Percentiles rank a stretch among this genome's conserved stretches.
Conservation (phyloP, 2,888 invertebrate species). For the Synanthedon tipuliformis region DNA sequence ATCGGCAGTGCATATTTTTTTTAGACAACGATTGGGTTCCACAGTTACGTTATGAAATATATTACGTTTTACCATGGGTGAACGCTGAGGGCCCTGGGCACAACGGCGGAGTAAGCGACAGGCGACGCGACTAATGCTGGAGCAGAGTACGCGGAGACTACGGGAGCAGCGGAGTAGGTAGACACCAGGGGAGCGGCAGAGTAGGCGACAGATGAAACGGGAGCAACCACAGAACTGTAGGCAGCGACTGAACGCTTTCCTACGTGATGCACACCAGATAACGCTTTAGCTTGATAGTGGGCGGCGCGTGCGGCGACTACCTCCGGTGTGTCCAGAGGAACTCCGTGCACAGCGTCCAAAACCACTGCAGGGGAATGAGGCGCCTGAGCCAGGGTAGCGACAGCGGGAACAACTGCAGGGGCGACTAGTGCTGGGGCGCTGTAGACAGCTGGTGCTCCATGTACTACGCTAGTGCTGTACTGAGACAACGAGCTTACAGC, state of each 20-base stretch:
- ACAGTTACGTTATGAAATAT: neutral
- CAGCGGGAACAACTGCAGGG: conserved; percentile 11
- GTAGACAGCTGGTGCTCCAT: conserved; percentile 28
- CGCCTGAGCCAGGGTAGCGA: conserved; percentile 30
- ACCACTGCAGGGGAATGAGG: conserved; percentile 56
- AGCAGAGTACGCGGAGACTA: conserved; percentile 23
- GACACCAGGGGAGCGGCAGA: conserved; percentile 15
- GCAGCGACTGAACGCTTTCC: conserved; percentile 30
- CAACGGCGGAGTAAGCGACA: conserved; percentile 23
- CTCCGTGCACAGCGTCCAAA: conserved; percentile 51
- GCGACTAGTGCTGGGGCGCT: conserved; percentile 14
- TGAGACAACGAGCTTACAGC: conserved; percentile 28
- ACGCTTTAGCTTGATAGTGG: conserved; percentile 57
- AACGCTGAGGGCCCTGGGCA: conserved; percentile 38
- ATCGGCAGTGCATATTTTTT: conserved; percentile 25
- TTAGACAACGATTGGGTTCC: conserved; percentile 10
- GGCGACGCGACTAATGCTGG: conserved; percentile 15
- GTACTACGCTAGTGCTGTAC: conserved; percentile 32
- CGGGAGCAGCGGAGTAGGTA: conserved; percentile 15
- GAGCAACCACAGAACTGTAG: conserved; percentile 26
- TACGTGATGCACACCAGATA: conserved; percentile 47
- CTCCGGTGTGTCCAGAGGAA: conserved; percentile 61
- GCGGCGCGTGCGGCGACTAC: conserved; percentile 59
- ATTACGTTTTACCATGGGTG: conserved; percentile 36
- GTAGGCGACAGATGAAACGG: conserved; percentile 32